These are phyloP conservation scores for Eristalis intricaria DNA, from an alignment of 2,888 invertebrate genomes.

Conservation along the genomic window DNA sequence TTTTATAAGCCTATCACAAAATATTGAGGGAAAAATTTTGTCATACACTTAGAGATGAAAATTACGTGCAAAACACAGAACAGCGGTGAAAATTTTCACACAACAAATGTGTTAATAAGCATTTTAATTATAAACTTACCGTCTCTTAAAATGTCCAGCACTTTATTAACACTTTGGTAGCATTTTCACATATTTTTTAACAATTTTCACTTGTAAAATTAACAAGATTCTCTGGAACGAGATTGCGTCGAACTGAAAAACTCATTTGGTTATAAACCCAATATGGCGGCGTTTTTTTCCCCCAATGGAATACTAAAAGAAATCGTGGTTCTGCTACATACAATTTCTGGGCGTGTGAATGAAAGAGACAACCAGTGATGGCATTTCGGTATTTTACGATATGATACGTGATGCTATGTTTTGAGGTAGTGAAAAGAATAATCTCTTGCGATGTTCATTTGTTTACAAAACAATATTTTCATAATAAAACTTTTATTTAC, in stretches of 20 bases:
- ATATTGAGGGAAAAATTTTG: slow-evolving; percentile 45
- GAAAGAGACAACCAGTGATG: slow-evolving; percentile 15
- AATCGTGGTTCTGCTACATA: slow-evolving; percentile 29
- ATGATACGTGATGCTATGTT: slow-evolving; percentile 59
- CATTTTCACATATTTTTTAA: slow-evolving; percentile 54
- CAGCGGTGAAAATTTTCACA: background rate
- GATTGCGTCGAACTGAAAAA: slow-evolving; percentile 45
- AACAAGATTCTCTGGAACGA: slow-evolving; percentile 31
- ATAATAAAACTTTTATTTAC: background rate
- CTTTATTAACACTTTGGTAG: slow-evolving; percentile 55
- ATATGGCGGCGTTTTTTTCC: slow-evolving; percentile 67
- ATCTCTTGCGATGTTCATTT: slow-evolving; percentile 6
- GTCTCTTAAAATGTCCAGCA: slow-evolving; percentile 6
- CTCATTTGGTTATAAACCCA: slow-evolving; percentile 57
- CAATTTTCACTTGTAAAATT: slow-evolving; percentile 45
- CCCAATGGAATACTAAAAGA: slow-evolving; percentile 58
- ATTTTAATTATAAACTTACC: slow-evolving; percentile 41
- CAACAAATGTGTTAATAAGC: background rate
- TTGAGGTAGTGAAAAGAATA: slow-evolving; percentile 4
- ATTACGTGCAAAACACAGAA: slow-evolving; percentile 53
- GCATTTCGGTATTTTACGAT: slow-evolving; percentile 29
- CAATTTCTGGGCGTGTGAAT: slow-evolving; percentile 9
- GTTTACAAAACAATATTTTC: background rate
- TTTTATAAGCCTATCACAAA: slow-evolving; percentile 25
- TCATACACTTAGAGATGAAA: slow-evolving; percentile 45